phyloP scores from a whole-genome alignment of 2,888 invertebrate genomes.

The Eurois occulta region DNA sequence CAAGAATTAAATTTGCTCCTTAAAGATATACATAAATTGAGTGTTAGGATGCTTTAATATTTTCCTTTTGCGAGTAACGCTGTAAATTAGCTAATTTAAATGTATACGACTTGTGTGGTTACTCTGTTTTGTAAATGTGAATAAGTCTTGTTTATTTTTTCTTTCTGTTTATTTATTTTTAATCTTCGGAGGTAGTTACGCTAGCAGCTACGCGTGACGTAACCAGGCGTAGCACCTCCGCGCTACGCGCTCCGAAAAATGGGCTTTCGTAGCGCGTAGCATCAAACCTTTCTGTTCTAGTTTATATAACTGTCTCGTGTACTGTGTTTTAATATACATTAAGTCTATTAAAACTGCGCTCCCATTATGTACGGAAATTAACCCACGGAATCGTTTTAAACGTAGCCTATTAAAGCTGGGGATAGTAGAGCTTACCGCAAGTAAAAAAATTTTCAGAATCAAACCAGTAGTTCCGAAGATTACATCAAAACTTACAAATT shows the following conservation, averaged over 20 bases:
- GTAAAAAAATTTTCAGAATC: too few relatives aligned
- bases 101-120: constrained; percentile 67
- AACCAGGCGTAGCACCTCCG: background rate
- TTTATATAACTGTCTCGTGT: background rate
- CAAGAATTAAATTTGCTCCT: constrained; percentile 86
- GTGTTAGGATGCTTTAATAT: constrained; percentile 80
- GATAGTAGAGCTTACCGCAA: too few relatives aligned
- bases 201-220: background rate
- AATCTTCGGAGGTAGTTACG: background rate
- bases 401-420: too few relatives aligned
- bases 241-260: constrained; percentile 17
- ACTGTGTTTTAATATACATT: background rate
- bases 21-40: constrained; percentile 87
- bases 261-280: constrained; percentile 14
- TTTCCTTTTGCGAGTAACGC: constrained; percentile 73
- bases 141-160: constrained; percentile 5
- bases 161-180: background rate
- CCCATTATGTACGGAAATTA: too few relatives aligned
- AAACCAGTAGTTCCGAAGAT: too few relatives aligned
- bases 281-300: background rate
- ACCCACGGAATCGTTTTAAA: too few relatives aligned
- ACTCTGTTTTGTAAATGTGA: constrained; percentile 42
- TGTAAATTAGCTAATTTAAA: constrained; percentile 76
- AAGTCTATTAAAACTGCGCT: too few relatives aligned
- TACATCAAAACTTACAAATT: too few relatives aligned